Evolutionary conservation across 2,113 vertebrate species (phyloP).

Genomic region (Paradisaea rubra): DNA sequence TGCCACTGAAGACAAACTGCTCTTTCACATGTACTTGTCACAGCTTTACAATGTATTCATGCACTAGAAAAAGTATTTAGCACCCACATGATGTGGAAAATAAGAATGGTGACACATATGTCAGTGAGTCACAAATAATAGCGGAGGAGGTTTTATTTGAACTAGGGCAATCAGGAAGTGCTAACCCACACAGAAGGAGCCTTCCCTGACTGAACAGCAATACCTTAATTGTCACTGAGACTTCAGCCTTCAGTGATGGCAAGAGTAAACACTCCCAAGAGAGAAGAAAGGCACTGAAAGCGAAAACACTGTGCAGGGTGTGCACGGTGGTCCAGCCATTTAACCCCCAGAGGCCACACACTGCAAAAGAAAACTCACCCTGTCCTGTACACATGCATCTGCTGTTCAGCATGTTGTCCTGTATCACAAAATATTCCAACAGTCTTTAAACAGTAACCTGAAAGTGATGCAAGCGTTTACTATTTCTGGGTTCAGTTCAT

Average conservation of each 20-base stretch:
- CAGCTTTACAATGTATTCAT: not conserved
- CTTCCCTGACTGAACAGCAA: not conserved
- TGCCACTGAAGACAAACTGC: not conserved
- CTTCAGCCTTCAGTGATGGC: fast-evolving
- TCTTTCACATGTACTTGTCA: not conserved
- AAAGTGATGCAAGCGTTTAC: not conserved
- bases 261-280: not conserved
- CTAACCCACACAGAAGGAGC: not conserved
- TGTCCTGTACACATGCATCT: not conserved
- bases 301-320: not conserved
- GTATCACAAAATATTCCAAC: not conserved
- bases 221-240: not conserved
- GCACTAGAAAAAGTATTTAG: not conserved
- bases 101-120: not conserved
- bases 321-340: not conserved
- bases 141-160: not conserved
- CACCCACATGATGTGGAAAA: not conserved
- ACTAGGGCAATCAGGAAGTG: not conserved
- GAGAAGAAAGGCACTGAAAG: not conserved
- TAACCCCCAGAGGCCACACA: not conserved
- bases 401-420: not conserved
- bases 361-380: not conserved
- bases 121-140: constrained; percentile 18
- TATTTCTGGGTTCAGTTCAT: not conserved
- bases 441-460: not conserved